Evolutionary conservation across 2,113 vertebrate species (phyloP), one percentile per base, ranked within the genome.

Genomic region (Pygoscelis adeliae): DNA sequence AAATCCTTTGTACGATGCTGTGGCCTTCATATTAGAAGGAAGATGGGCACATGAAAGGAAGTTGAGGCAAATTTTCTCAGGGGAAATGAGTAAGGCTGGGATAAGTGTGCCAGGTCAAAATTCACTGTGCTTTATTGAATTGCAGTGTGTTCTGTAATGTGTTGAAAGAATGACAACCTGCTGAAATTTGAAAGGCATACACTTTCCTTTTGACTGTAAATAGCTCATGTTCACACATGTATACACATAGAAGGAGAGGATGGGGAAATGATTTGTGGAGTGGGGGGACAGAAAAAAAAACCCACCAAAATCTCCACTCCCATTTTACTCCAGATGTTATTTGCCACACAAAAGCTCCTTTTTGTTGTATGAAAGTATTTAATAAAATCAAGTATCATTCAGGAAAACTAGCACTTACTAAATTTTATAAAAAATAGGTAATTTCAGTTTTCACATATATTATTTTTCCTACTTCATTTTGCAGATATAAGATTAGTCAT

Each of bases 221-320:
- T 62, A 79, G 7, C 17, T 90, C 4, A 1, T 46, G 26, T 47
- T 72, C 42, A 46, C 0, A 0, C 15, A 44, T 0, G 0, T 70
- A 74, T 71, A 38, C 18, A 49, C 8, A 34, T 34, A 52, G 21
- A 55, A 71, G 25, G 26, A 62, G 13, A 72, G 27, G 13, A 67
- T 30, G 8, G 9, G 38, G 25, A 59, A 6, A 46, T 66, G 15
- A 67, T 25, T 50, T 50, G 18, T n/a, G n/a, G 32, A 87, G 42
- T 17, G 14, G 14, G 49, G 16, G 6, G 11, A n/a, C 6, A 80
- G 36, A 11, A 89, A 62, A 47, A 47, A 50, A 22, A 5, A 0
- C 2, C 6, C 12, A 61, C 10, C 16, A 53, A 40, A 47, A 42
- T 47, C 6, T 59, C 36, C 4, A 25, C 55, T 86, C 29, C 36